Conservation (phyloP, 2,888 invertebrate species). For the Yponomeuta cagnagella region DNA sequence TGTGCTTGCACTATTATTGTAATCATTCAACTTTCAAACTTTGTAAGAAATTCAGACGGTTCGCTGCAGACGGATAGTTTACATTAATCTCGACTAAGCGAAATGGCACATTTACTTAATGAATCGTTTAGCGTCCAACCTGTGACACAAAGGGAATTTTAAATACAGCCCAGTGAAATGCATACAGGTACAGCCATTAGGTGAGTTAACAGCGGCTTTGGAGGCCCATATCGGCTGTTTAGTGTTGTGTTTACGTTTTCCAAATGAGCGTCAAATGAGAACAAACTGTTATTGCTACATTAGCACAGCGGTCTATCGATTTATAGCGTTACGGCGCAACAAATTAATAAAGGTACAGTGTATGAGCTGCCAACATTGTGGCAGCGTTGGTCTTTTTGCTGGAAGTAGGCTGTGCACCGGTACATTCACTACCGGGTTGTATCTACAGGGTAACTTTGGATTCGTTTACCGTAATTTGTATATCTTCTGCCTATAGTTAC, state of each 20-base stretch:
- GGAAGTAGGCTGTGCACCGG: background rate
- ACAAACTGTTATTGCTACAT: conserved; percentile 55
- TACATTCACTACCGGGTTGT: too few species aligned
- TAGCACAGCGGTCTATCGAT: conserved; percentile 54
- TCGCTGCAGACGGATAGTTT: background rate
- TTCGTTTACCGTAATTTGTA: too few species aligned
- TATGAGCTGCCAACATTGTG: background rate
- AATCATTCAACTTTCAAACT: too few species aligned
- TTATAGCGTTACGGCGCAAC: conserved; percentile 37
- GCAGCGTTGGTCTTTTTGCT: background rate
- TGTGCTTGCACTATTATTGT: too few species aligned
- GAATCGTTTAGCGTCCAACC: background rate
- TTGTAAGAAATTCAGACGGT: background rate
- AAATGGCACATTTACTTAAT: conserved; percentile 1
- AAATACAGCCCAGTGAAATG: conserved; percentile 35
- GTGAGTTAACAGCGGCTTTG: conserved; percentile 43
- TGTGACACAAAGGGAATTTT: conserved; percentile 20
- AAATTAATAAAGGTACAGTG: conserved; percentile 13
- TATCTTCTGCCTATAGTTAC: too few species aligned
- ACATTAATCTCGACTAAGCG: background rate
- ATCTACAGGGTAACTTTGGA: too few species aligned
- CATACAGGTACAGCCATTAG: conserved; percentile 25
- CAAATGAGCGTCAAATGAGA: conserved; percentile 54
- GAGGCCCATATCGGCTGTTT: conserved; percentile 49
- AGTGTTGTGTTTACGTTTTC: conserved; percentile 51